Base-by-base conservation (phyloP, 2,113 vertebrate species). In the Phyllostomus hastatus region DNA sequence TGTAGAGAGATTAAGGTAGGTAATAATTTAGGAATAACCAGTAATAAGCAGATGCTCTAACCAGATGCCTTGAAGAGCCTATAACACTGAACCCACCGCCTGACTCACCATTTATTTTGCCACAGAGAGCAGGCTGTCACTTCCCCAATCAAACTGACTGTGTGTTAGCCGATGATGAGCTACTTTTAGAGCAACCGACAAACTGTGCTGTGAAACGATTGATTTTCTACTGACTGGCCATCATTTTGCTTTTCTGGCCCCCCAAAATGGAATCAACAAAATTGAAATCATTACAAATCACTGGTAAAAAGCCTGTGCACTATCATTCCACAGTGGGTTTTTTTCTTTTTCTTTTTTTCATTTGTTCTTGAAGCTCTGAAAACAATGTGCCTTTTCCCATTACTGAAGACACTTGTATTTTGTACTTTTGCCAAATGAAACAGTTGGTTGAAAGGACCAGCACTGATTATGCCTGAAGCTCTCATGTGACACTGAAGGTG, bases 201-300 rank as follows among this genome's bases (percentile, higher is more conserved):
- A 82, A 75, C 59, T 22, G n/a, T 19, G 9, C 35, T 84, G 26
- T 72, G 28, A 69, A 86, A 59, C 1, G 19, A 73, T 10, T 88
- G 41, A 93, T 93, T 90, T 83, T 17, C n/a, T 10, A 70, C n/a
- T 83, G 43, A 72, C 15, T 81, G 50, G 19, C 10, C 31, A 59
- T 94, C n/a, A 70, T 79, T 95, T 94, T 88, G 48, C 35, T 66
- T 90, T 38, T 70, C 64, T 84, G 28, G 3, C 31, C 0, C 0
- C 26, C 38, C 10, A 59, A 50, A 66, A 33, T 75, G 24, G 4
- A 64, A 94, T 91, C 43, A 70, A 90, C 33, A 72, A 90, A 92
- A 84, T 95, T n/a, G 95, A 96, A 87, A 43, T 50, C 64, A 95
- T 83, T 35, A 70, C 16, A 94, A 75, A 69, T 66, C 28, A 73